Percentiles rank a stretch among this genome's conserved stretches.
Evolutionary conservation across 2,113 vertebrate genomes (phyloP).

Genomic region (Tenebrosternarchus preto): DNA sequence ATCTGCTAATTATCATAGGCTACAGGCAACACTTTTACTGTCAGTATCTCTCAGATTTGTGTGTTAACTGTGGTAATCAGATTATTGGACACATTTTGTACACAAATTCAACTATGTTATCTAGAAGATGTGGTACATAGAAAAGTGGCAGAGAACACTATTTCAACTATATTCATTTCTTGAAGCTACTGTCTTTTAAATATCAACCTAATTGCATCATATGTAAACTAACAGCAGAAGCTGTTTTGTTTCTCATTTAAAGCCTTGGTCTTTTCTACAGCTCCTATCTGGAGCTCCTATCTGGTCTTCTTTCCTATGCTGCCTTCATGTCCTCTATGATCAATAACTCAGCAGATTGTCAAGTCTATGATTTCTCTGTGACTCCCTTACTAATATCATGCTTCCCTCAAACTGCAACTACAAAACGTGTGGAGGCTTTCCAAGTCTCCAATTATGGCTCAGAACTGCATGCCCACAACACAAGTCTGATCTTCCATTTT

Average conservation of each 20-base stretch:
- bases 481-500: background rate
- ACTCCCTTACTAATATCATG: background rate
- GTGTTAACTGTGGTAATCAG: slow-evolving; percentile 64
- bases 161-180: background rate
- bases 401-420: background rate
- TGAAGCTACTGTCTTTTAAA: too few species aligned
- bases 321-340: background rate
- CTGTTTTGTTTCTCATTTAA: background rate
- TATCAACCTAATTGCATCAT: background rate
- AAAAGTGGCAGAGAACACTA: background rate
- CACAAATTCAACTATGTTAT: slow-evolving; percentile 20
- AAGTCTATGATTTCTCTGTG: background rate
- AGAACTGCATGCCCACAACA: background rate
- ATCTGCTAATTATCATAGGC: slow-evolving; percentile 69
- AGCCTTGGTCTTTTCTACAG: background rate
- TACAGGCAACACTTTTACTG: slow-evolving; percentile 67
- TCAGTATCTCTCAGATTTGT: slow-evolving; percentile 66
- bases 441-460: background rate
- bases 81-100: slow-evolving; percentile 44
- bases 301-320: background rate
- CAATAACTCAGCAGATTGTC: background rate
- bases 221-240: background rate
- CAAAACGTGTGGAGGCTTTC: background rate
- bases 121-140: slow-evolving; percentile 1
- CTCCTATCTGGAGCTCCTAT: background rate